These are phyloP conservation scores for Drymonia ruficornis DNA, from an alignment of 2,888 invertebrate species.

Conservation along the genomic window DNA sequence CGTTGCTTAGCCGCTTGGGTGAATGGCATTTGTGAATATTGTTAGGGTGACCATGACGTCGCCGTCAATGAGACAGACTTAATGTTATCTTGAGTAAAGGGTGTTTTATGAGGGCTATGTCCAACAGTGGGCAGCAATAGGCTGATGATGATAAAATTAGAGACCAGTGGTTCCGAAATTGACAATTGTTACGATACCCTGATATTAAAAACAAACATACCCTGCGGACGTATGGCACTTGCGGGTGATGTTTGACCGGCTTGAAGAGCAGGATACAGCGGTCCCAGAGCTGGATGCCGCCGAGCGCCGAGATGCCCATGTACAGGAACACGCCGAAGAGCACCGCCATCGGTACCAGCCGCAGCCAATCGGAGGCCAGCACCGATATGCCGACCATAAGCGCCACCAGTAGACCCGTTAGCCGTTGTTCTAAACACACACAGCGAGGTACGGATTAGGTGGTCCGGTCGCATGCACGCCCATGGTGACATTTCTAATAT, in stretches of 20 bases:
- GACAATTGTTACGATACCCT: no score
- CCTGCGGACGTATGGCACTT: slow-evolving; percentile 93
- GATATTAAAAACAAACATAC: slow-evolving; percentile 81
- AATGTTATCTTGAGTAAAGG: no score
- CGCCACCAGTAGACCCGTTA: slow-evolving; percentile 92
- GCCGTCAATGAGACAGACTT: no score
- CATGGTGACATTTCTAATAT: no score
- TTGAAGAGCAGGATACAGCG: slow-evolving; percentile 94
- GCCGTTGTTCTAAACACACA: slow-evolving; percentile 88
- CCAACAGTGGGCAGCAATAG: no score
- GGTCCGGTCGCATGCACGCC: no score
- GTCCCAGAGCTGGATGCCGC: slow-evolving; percentile 97
- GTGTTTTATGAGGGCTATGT: no score
- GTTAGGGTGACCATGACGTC: no score
- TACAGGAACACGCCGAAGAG: slow-evolving; percentile 98
- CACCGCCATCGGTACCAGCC: slow-evolving; percentile 97
- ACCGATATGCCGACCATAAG: slow-evolving; percentile 93
- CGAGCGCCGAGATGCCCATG: slow-evolving; percentile 97
- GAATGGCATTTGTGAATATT: no score
- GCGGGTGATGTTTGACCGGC: slow-evolving; percentile 98
- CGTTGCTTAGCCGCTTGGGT: no score
- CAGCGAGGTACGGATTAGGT: neutral
- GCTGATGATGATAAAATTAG: no score
- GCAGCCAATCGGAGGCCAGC: slow-evolving; percentile 91
- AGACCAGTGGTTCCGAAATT: no score